Evolutionary conservation across 2,113 vertebrate species (phyloP).

Genomic region (Blennius ocellaris): DNA sequence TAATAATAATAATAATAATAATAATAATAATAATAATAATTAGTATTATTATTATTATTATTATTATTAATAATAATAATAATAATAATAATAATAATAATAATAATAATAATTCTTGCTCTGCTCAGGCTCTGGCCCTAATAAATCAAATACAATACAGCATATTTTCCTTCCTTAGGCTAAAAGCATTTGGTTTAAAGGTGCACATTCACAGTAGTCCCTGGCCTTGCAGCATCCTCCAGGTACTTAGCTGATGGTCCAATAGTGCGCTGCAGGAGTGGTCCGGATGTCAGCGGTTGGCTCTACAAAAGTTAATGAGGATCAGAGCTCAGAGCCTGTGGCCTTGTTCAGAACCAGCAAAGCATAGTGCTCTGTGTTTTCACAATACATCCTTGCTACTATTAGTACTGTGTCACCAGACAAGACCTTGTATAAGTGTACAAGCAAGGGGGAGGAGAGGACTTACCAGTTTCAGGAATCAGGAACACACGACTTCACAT

Average conservation of each 20-base stretch:
- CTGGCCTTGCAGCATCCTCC: slow-evolving; percentile 13
- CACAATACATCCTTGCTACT: slow-evolving; percentile 59
- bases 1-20: no score
- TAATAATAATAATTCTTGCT: no score
- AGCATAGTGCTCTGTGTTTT: slow-evolving; percentile 70
- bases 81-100: no score
- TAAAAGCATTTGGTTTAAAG: no score
- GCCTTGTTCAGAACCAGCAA: slow-evolving; percentile 71
- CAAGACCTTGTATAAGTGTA: slow-evolving; percentile 31
- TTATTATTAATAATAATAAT: no score
- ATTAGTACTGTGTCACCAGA: slow-evolving; percentile 64
- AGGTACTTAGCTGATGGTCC: slow-evolving; percentile 44
- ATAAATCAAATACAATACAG: no score
- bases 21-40: no score
- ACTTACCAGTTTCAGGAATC: slow-evolving; percentile 33
- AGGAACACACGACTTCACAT: slow-evolving; percentile 30
- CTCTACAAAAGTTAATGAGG: slow-evolving; percentile 66
- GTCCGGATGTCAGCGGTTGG: slow-evolving; percentile 55
- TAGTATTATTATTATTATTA: no score
- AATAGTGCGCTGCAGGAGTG: slow-evolving; percentile 30
- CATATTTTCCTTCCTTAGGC: no score
- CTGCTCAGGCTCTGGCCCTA: no score
- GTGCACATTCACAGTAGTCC: no score
- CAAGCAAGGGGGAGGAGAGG: slow-evolving; percentile 25
- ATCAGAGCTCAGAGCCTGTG: slow-evolving; percentile 47